Base-by-base conservation (phyloP, 2,888 invertebrate genomes). In the Acanthoscelides obtectus region DNA sequence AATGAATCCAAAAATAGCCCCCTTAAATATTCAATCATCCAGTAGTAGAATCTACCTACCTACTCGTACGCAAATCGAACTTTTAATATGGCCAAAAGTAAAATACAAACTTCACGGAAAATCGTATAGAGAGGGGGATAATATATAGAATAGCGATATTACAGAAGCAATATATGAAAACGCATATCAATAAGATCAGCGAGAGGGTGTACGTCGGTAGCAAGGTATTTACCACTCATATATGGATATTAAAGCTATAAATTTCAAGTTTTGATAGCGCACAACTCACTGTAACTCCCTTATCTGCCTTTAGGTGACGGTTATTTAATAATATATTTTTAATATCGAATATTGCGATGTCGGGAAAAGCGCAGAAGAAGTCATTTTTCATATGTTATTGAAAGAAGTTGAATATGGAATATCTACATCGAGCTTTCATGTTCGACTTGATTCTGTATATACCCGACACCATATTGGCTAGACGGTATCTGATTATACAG, bases 71-170 rank as follows among this genome's bases (percentile, higher is more conserved):
- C 45, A 45, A 45, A 12, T 6, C 45, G 45, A 45, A 45, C 5
- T 12, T 45, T 45, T 12, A 45, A 45, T 45, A 45, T 45, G 5
- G 1, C 1, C 1, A 45, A 45, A 45, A 45, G 45, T 45, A 45
- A 45, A 45, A 12, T 45, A 12, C 1, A 12, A 45, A 45, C 45
- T 45, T 17, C 45, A 45, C 12, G 17, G 45, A 45, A 45, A 45
- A 45, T 45, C 45, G 45, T 17, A 12, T 45, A 45, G 45, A 6
- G 45, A 4, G 17, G 45, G 17, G 45, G 17, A 45, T 75, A 74
- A 75, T 75, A 76, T 76, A 76, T 74, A 74, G 71, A 74, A 75
- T 75, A 74, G 74, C 75, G 71, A 76, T 76, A 76, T 76, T 74
- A 74, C 72, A 75, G 72, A 73, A 70, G 73, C 72, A 75, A 74